Base-by-base conservation (phyloP, 2,113 vertebrate genomes). In the Heliornis fulica region DNA sequence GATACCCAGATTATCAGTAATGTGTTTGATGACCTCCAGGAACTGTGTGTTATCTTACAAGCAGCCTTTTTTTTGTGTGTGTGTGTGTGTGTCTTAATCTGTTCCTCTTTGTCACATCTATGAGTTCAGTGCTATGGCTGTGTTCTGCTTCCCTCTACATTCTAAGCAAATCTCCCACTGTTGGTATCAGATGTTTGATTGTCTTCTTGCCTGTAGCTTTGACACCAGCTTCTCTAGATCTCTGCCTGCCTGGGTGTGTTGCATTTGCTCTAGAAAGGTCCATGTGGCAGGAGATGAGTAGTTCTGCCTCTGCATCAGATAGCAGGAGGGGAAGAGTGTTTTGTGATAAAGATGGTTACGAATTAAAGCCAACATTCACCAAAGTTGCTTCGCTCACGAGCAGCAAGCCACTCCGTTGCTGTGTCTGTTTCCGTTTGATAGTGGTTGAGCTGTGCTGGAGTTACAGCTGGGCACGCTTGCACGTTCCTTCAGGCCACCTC, bases 401-500 rank as follows among this genome's bases (percentile, higher is more conserved):
- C 3, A 11, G 17, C 7, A 54, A 68, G 34, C n/a, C 2, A 0
- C 63, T 65, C 46, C 29, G 91, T 71, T 51, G 75, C 68, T 20
- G 15, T 31, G 32, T 71, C 48, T 74, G 46, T 80, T 87, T 90
- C 70, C 6, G 2, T 25, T 45, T 10, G 46, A 10, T 36, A 70
- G 82, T 0, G 9, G 41, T 61, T 66, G 13, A 57, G 31, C 57
- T 8, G 15, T 4, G 16, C 70, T 63, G 76, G 64, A 54, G 77
- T 53, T 68, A 6, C 0, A 41, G 61, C 75, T 61, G 48, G 17
- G 17, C 7, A 2, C 1, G 7, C 38, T 70, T n/a, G 22, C 31
- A n/a, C 68, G 74, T 38, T 22, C 17, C 45, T 57, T 28, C 18
- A 20, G 41, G 28, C 43, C n/a, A 13, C 40, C 41, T 40, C 9